Percentiles rank a stretch among this genome's conserved stretches.
phyloP scores from a whole-genome alignment of 1,140 invertebrate genomes.

The Drosophila albomicans region DNA sequence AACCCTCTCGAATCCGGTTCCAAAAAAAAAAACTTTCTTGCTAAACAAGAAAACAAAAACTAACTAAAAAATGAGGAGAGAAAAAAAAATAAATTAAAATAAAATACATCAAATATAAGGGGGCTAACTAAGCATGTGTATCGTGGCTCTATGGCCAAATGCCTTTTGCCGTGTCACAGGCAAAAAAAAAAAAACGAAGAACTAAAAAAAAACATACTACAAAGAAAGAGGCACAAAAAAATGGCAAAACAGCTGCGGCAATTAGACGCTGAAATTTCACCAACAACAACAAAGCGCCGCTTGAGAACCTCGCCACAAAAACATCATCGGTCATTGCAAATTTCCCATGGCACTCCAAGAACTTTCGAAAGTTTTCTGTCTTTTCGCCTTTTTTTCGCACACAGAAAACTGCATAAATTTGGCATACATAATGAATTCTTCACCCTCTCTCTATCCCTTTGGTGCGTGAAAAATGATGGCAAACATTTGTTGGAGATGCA shows the following conservation, averaged over 20 bases:
- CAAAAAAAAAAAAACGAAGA: slow-evolving; percentile 1
- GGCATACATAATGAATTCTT: slow-evolving; percentile 39
- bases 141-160: neutral
- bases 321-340: slow-evolving; percentile 49
- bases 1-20: slow-evolving; percentile 37
- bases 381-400: slow-evolving; percentile 5
- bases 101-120: slow-evolving; percentile 41
- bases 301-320: slow-evolving; percentile 21
- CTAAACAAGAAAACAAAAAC: slow-evolving; percentile 12
- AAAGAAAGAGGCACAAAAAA: slow-evolving; percentile 14
- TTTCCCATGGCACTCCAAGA: slow-evolving; percentile 48
- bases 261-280: slow-evolving; percentile 51
- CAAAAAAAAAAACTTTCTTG: slow-evolving; percentile 31
- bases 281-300: slow-evolving; percentile 33
- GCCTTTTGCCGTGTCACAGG: slow-evolving; percentile 17
- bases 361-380: slow-evolving; percentile 47
- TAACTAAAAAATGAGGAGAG: slow-evolving; percentile 8
- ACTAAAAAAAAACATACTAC: neutral
- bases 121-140: slow-evolving; percentile 23
- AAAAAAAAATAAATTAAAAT: slow-evolving; percentile 29
- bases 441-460: slow-evolving; percentile 1
- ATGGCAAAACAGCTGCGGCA: slow-evolving; percentile 31
- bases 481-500: slow-evolving; percentile 12
- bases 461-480: neutral
- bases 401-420: slow-evolving; percentile 52